A percentile compares a stretch with the other conserved stretches of the same genome.
These are phyloP conservation scores for Vireo altiloquus DNA, from an alignment of 2,113 vertebrate species.

Conservation along the genomic window DNA sequence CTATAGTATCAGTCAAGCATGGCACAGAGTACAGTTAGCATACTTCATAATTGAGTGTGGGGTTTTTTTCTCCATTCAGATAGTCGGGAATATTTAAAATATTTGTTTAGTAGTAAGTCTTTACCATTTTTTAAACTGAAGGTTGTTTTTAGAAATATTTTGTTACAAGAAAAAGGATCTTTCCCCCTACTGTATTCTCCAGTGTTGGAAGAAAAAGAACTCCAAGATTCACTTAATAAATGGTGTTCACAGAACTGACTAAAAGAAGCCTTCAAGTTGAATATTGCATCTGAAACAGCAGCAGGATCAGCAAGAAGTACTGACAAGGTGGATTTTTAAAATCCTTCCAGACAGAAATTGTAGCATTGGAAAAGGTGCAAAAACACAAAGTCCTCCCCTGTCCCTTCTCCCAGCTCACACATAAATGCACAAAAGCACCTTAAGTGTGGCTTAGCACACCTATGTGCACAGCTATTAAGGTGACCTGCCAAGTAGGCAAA, in stretches of 20 bases:
- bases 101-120: conserved; percentile 49
- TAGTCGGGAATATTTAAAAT: conserved; percentile 57
- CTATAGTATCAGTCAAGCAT: neutral
- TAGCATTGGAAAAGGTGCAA: neutral
- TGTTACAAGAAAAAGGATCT: conserved; percentile 14
- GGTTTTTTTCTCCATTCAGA: conserved; percentile 33
- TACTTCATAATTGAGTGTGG: conserved; percentile 45
- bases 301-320: neutral
- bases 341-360: neutral
- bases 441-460: neutral
- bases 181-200: neutral
- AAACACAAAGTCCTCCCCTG: neutral
- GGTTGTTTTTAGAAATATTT: conserved; percentile 41
- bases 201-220: neutral
- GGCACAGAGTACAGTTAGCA: neutral
- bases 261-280: neutral
- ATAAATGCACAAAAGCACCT: too few relatives aligned
- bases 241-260: neutral
- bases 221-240: neutral
- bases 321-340: neutral
- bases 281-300: neutral
- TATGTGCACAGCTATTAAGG: too few relatives aligned
- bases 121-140: conserved; percentile 42
- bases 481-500: neutral
- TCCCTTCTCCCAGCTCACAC: neutral